phyloP scores from a whole-genome alignment of 2,888 invertebrate genomes.

The Mythimna pallens region DNA sequence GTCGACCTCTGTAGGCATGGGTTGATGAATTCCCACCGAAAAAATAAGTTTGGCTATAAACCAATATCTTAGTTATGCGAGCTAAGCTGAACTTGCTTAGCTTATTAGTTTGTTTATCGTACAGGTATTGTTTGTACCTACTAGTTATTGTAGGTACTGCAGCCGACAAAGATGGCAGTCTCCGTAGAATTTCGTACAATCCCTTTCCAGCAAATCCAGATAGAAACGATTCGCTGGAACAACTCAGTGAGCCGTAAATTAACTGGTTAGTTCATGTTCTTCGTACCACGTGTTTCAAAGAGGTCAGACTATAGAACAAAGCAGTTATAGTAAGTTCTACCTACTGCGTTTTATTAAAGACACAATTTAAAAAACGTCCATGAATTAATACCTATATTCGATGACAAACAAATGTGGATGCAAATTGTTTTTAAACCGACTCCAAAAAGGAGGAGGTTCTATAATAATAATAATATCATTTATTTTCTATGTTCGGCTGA shows the following conservation, averaged over 20 bases:
- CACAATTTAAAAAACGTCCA: background rate
- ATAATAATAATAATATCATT: too few relatives aligned
- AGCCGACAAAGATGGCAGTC: background rate
- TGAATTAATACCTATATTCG: background rate
- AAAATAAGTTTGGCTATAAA: too few relatives aligned
- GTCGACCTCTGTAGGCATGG: too few relatives aligned
- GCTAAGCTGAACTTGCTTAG: background rate
- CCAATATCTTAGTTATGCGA: background rate
- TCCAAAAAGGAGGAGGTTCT: too few relatives aligned
- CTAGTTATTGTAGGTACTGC: background rate
- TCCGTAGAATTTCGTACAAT: constrained; percentile 10
- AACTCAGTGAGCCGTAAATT: constrained; percentile 36
- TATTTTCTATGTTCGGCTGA: too few relatives aligned
- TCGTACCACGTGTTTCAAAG: constrained; percentile 14
- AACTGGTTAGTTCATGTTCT: constrained; percentile 21
- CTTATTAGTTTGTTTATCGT: background rate
- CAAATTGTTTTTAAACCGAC: too few relatives aligned
- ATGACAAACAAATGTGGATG: background rate
- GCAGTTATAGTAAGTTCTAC: background rate
- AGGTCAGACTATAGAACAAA: constrained; percentile 3
- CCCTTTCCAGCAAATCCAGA: constrained; percentile 27
- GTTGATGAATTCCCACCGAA: too few relatives aligned
- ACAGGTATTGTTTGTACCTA: background rate
- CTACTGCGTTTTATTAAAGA: background rate
- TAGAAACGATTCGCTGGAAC: constrained; percentile 22